Evolutionary conservation across 2,797 vertebrate species (phyloP).

Genomic region (Aldrovandia affinis): DNA sequence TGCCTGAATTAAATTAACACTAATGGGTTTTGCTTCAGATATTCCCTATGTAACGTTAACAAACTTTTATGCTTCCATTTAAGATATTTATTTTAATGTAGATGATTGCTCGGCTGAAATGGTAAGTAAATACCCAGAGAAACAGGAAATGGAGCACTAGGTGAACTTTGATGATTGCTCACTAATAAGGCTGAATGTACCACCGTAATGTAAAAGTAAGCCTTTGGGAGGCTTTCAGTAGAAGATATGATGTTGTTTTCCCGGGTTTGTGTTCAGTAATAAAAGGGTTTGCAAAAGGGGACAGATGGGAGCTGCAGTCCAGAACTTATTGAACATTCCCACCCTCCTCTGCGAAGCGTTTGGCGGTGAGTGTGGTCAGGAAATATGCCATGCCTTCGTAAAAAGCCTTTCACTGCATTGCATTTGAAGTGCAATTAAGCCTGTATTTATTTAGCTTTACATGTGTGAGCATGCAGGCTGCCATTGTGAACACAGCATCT

Average conservation of each 20-base stretch:
- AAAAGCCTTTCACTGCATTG: neutral
- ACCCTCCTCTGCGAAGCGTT: neutral
- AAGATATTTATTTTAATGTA: neutral
- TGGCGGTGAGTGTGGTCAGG: neutral
- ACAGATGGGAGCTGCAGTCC: neutral
- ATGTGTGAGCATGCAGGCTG: conserved; percentile 6
- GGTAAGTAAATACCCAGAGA: neutral
- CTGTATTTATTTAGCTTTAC: conserved; percentile 2
- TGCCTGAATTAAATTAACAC: neutral
- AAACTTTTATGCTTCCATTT: neutral
- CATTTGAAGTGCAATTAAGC: neutral
- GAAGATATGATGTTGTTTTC: neutral
- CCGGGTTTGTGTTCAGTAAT: neutral
- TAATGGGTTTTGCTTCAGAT: neutral
- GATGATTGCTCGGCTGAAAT: neutral
- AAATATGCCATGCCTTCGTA: neutral
- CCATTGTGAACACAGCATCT: conserved; percentile 7
- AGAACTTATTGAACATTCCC: neutral
- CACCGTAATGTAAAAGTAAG: neutral
- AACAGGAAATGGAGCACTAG: neutral
- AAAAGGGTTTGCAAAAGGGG: neutral
- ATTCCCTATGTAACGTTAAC: neutral
- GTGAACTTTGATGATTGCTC: neutral
- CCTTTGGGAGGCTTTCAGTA: neutral
- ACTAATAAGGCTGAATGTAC: neutral